A percentile compares a stretch with the other conserved stretches of the same genome.
Conservation (phyloP, 1,140 invertebrate genomes). For the Drosophila parabipectinata region DNA sequence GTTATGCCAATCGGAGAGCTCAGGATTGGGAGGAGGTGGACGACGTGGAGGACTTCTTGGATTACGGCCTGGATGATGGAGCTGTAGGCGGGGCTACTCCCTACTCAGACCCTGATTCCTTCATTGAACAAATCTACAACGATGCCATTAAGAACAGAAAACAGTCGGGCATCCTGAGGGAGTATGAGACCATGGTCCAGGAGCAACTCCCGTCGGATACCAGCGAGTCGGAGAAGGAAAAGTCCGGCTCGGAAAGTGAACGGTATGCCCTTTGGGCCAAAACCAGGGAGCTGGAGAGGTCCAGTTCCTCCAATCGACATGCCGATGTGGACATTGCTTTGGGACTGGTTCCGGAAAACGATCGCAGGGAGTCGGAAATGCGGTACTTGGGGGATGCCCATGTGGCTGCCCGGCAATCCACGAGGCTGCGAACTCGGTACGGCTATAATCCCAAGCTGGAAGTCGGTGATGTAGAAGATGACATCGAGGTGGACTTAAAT, state of each 20-base stretch:
- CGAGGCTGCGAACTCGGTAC: conserved; percentile 70
- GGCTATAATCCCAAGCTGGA: conserved; percentile 71
- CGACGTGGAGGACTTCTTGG: conserved; percentile 52
- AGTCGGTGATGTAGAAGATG: conserved; percentile 51
- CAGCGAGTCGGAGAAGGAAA: conserved; percentile 67
- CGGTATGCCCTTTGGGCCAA: conserved; percentile 69
- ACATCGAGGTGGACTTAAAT: conserved; percentile 75
- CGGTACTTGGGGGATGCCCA: conserved; percentile 76
- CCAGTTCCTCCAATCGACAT: conserved; percentile 28
- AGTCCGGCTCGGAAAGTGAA: conserved; percentile 64
- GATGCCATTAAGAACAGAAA: conserved; percentile 78
- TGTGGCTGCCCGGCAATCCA: conserved; percentile 62
- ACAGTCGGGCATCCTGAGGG: conserved; percentile 73
- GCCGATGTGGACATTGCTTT: conserved; percentile 49
- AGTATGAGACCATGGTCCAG: conserved; percentile 73
- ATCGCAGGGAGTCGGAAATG: conserved; percentile 62
- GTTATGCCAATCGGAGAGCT: conserved; percentile 68
- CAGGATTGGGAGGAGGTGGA: conserved; percentile 77
- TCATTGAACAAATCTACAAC: conserved; percentile 82
- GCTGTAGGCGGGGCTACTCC: conserved; percentile 65
- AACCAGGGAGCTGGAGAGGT: conserved; percentile 50
- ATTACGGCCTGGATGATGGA: conserved; percentile 64
- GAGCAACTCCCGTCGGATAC: conserved; percentile 65
- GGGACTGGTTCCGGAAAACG: conserved; percentile 54
- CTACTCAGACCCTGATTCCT: conserved; percentile 74